Conservation (phyloP, 2,797 vertebrate species). For the Hozukius guyotensis region DNA sequence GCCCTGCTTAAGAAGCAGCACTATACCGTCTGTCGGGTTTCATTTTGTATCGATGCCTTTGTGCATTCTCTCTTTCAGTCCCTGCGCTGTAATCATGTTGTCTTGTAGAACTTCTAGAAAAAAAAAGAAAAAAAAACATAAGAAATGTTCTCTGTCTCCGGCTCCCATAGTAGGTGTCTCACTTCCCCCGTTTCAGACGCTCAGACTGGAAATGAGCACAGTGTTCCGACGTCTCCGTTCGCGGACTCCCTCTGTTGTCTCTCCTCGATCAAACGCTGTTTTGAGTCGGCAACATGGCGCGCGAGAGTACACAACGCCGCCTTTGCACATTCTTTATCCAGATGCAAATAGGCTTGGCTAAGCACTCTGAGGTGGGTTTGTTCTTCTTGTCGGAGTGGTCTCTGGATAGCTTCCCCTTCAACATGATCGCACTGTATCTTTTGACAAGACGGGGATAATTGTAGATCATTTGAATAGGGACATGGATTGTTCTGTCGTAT, state of each 20-base stretch:
- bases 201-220: slow-evolving; percentile 22
- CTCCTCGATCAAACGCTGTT: slow-evolving; percentile 24
- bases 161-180: slow-evolving; percentile 15
- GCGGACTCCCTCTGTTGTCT: slow-evolving; percentile 17
- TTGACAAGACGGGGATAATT: slow-evolving; percentile 24
- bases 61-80: slow-evolving; percentile 33
- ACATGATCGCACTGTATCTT: not conserved
- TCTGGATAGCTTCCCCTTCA: slow-evolving; percentile 24
- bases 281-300: slow-evolving; percentile 2
- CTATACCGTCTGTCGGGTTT: slow-evolving; percentile 47
- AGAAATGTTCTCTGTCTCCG: slow-evolving; percentile 20
- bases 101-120: slow-evolving; percentile 39
- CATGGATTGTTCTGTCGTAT: not conserved
- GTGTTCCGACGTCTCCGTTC: slow-evolving; percentile 25
- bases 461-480: slow-evolving; percentile 31
- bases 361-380: slow-evolving; percentile 20
- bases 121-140: slow-evolving; percentile 8
- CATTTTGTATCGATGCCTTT: slow-evolving; percentile 45
- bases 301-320: slow-evolving; percentile 13
- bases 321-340: slow-evolving; percentile 34
- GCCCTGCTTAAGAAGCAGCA: slow-evolving; percentile 62
- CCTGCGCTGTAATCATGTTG: slow-evolving; percentile 54
- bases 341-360: slow-evolving; percentile 57
- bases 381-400: slow-evolving; percentile 32
- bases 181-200: slow-evolving; percentile 14